Evolutionary conservation across 2,888 invertebrate species (phyloP).

Genomic region (Pachycephus smyrnensis): DNA sequence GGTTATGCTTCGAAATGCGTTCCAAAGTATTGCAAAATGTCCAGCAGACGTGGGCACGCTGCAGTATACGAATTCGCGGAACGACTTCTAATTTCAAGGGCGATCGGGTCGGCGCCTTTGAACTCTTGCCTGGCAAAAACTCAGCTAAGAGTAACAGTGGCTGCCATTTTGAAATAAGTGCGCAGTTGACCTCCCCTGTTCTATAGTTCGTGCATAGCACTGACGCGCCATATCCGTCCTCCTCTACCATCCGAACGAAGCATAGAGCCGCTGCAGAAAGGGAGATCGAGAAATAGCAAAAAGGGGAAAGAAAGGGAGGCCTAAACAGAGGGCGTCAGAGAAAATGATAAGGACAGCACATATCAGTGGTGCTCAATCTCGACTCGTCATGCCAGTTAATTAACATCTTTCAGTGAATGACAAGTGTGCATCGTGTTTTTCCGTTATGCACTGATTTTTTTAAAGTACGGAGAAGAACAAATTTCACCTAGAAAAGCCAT

Average conservation of each 20-base stretch:
- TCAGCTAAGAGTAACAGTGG: neutral
- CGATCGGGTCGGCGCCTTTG: neutral
- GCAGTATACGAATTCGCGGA: neutral
- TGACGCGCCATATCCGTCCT: conserved; percentile 4
- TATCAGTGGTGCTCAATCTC: conserved; percentile 33
- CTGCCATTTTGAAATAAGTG: neutral
- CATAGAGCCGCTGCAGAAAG: neutral
- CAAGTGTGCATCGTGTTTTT: neutral
- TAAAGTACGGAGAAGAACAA: neutral
- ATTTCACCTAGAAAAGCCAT: neutral
- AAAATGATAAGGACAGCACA: conserved; percentile 23
- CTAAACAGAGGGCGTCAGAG: conserved; percentile 20
- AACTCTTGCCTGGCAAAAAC: neutral
- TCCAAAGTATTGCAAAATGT: neutral
- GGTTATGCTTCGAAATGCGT: neutral
- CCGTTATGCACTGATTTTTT: neutral
- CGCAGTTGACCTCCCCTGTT: conserved; percentile 3
- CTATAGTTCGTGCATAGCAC: neutral
- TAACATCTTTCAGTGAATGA: conserved; percentile 6
- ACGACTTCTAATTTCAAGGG: neutral
- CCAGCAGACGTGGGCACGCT: neutral
- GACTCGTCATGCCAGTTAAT: neutral
- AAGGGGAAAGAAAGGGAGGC: neutral
- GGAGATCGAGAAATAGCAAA: neutral
- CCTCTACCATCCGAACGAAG: neutral